Evolutionary conservation across 2,888 invertebrate genomes (phyloP).

Genomic region (Chrysotoxum bicinctum): DNA sequence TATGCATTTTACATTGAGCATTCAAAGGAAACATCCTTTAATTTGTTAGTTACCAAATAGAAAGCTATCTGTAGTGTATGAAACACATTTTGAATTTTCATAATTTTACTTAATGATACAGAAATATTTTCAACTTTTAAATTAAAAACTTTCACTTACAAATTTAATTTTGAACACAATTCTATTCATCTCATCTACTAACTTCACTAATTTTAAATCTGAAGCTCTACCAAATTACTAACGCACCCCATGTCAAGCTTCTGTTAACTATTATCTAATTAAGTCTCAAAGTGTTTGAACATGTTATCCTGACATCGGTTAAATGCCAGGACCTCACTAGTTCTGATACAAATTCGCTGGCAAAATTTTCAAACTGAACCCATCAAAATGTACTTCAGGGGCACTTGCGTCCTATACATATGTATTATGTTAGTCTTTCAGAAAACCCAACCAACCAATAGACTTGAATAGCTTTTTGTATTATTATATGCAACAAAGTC

Average conservation of each 20-base stretch:
- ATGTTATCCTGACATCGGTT: not conserved
- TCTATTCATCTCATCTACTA: not conserved
- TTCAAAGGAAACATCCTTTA: too few relatives aligned
- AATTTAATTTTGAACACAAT: not conserved
- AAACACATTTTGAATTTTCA: too few relatives aligned
- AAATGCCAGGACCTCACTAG: not conserved
- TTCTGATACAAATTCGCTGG: not conserved
- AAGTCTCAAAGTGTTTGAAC: not conserved
- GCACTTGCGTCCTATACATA: not conserved
- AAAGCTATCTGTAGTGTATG: too few relatives aligned
- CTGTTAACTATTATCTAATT: not conserved
- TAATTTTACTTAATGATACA: too few relatives aligned
- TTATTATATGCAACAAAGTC: too few relatives aligned
- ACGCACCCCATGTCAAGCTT: not conserved
- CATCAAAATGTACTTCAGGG: not conserved
- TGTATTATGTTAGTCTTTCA: not conserved
- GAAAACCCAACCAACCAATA: too few relatives aligned
- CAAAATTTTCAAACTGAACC: not conserved
- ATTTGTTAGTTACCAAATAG: too few relatives aligned
- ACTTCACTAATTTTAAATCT: not conserved
- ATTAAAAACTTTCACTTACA: not conserved
- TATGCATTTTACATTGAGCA: too few relatives aligned
- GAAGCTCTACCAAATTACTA: not conserved
- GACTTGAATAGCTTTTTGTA: too few relatives aligned
- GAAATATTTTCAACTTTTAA: too few relatives aligned